phyloP scores from a whole-genome alignment of 2,797 vertebrate genomes.

The Falco novaeseelandiae region DNA sequence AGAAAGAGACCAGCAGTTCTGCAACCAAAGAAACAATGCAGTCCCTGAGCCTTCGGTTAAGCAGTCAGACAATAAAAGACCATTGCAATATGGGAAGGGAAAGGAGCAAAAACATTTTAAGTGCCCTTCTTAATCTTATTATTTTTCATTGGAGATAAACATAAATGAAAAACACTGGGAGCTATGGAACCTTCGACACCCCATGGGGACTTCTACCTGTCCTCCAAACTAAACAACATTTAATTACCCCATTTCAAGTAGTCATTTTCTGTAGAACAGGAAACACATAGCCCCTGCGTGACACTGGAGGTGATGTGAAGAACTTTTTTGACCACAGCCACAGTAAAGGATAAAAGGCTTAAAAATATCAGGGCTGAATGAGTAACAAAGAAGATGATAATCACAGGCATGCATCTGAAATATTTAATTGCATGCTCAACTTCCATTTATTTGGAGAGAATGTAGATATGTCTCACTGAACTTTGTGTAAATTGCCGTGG shows the following conservation, averaged over 20 bases:
- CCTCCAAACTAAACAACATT: neutral
- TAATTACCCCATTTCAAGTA: neutral
- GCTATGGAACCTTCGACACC: neutral
- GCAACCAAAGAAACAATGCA: neutral
- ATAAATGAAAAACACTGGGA: neutral
- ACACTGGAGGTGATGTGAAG: accelerated
- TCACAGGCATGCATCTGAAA: neutral
- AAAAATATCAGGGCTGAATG: neutral
- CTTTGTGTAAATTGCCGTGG: neutral
- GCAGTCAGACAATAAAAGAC: neutral
- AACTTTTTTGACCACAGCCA: neutral
- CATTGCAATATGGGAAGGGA: neutral
- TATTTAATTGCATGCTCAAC: neutral
- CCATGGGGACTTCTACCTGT: neutral
- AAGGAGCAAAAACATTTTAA: neutral
- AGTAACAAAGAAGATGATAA: neutral
- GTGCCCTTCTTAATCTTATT: accelerated
- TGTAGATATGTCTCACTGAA: neutral
- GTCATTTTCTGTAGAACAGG: neutral
- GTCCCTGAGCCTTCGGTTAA: neutral
- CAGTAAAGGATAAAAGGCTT: neutral
- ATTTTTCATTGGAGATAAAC: neutral
- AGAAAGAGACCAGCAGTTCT: neutral
- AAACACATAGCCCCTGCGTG: neutral
- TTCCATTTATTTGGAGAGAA: neutral